Evolutionary conservation across 2,888 invertebrate species (phyloP).

Genomic region (Hoplodrina blanda): DNA sequence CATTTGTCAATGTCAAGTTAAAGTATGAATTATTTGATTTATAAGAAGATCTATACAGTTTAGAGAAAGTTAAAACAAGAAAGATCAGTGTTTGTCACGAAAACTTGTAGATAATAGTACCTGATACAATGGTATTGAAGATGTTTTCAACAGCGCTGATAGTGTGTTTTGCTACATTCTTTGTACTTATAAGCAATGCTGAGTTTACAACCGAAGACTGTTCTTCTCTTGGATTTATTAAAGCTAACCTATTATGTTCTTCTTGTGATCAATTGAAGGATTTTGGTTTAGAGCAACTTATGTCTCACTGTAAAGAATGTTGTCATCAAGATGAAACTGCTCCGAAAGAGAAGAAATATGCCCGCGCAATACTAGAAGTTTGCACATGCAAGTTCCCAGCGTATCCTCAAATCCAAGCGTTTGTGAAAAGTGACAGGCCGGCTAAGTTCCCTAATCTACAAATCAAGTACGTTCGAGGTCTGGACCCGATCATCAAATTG

Average conservation of each 20-base stretch:
- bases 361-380: slow-evolving; percentile 97
- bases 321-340: slow-evolving; percentile 94
- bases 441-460: slow-evolving; percentile 97
- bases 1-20: too few relatives aligned
- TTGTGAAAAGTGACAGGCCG: slow-evolving; percentile 98
- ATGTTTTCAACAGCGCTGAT: slow-evolving; percentile 36
- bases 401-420: slow-evolving; percentile 99
- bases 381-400: slow-evolving; percentile 99
- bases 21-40: too few relatives aligned
- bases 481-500: slow-evolving; percentile 98
- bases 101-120: not conserved
- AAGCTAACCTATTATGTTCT: slow-evolving; percentile 96
- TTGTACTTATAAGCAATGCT: slow-evolving; percentile 68
- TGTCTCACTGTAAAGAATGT: slow-evolving; percentile 94
- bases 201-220: slow-evolving; percentile 96
- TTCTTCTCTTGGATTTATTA: slow-evolving; percentile 95
- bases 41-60: not conserved
- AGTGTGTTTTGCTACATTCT: slow-evolving; percentile 50
- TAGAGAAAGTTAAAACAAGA: not conserved
- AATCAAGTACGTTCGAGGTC: slow-evolving; percentile 97
- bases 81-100: not conserved
- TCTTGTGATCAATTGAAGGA: slow-evolving; percentile 96
- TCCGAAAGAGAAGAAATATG: slow-evolving; percentile 94
- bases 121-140: slow-evolving; percentile 19
- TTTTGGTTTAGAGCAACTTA: slow-evolving; percentile 93